Percentiles rank a stretch among this genome's conserved stretches.
Evolutionary conservation across 2,113 vertebrate genomes (phyloP).

Genomic region (Cnemophilus loriae): DNA sequence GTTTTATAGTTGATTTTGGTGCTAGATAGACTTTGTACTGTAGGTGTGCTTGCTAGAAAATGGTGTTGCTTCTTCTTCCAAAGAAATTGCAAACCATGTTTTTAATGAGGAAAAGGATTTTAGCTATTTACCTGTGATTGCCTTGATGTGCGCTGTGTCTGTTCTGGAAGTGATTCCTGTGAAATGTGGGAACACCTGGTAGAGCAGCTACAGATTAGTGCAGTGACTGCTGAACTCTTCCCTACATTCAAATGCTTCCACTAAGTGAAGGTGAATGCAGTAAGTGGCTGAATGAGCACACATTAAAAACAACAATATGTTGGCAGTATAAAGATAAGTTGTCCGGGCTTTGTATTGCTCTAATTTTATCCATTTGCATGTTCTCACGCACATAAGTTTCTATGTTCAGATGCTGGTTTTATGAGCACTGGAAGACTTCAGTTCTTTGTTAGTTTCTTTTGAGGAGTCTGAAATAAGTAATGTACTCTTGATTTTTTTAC

Average conservation of each 20-base stretch:
- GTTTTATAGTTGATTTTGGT: not conserved
- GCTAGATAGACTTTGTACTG: not conserved
- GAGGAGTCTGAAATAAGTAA: not conserved
- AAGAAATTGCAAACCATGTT: accelerated
- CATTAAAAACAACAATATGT: not conserved
- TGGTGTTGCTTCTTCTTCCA: not conserved
- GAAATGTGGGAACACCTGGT: not conserved
- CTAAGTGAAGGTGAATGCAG: not conserved
- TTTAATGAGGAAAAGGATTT: not conserved
- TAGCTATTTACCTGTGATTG: not conserved
- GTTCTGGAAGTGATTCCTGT: not conserved
- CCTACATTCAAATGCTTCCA: not conserved
- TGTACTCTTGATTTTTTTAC: not conserved
- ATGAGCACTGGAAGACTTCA: not conserved
- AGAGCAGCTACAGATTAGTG: not conserved
- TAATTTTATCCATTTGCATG: not conserved
- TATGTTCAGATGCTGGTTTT: not conserved
- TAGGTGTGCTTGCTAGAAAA: not conserved
- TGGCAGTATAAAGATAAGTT: not conserved
- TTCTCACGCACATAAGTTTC: not conserved
- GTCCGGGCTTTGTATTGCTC: not conserved
- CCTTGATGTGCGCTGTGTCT: not conserved
- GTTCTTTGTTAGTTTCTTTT: not conserved
- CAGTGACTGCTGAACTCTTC: not conserved
- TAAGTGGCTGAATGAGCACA: not conserved